Conservation (phyloP, 2,113 vertebrate species). For the Neomonachus schauinslandi region DNA sequence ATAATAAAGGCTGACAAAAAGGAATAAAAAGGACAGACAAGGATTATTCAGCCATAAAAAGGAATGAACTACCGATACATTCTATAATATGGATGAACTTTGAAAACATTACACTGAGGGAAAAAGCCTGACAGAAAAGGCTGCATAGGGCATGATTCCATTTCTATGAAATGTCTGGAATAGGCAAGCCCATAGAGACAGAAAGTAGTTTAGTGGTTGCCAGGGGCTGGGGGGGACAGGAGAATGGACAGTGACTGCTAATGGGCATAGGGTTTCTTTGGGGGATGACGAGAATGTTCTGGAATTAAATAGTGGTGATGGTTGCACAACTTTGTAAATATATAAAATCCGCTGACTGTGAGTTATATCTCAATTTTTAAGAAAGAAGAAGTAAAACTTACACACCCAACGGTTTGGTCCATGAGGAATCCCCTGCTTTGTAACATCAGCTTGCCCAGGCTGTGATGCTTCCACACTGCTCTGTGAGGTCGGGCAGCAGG, state of each 20-base stretch:
- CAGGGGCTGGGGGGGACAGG: background rate
- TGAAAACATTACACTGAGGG: background rate
- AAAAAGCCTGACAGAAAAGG: slow-evolving; percentile 19
- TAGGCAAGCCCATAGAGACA: background rate
- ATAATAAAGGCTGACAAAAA: background rate
- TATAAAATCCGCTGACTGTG: background rate
- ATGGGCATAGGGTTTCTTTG: background rate
- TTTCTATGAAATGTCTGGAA: background rate
- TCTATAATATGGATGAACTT: background rate
- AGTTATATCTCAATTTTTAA: background rate
- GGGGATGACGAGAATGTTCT: background rate
- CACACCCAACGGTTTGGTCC: background rate
- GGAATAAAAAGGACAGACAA: background rate
- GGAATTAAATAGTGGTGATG: background rate
- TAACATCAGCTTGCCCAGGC: background rate
- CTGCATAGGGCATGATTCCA: background rate
- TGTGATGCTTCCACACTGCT: background rate
- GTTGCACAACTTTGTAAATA: background rate
- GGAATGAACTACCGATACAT: background rate
- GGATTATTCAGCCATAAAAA: background rate
- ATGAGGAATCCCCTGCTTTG: background rate
- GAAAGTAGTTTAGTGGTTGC: background rate
- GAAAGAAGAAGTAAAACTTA: background rate
- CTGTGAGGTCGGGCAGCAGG: background rate
- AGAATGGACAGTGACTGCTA: background rate